Conservation (phyloP, 2,888 invertebrate genomes). For the Rhaphigaster nebulosa region DNA sequence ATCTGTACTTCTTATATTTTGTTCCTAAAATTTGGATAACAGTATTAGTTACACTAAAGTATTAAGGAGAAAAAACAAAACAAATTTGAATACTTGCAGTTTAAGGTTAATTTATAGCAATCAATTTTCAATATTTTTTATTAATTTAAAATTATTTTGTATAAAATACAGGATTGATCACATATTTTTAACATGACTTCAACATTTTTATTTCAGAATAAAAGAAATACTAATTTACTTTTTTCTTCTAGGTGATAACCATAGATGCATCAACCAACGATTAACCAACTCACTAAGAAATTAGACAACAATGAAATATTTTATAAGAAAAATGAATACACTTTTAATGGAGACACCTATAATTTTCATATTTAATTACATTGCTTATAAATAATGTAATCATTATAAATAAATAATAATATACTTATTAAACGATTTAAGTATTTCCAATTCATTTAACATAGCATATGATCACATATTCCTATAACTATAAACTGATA, state of each 20-base stretch:
- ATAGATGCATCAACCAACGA: neutral
- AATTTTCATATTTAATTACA: neutral
- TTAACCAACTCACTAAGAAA: neutral
- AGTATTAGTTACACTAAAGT: neutral
- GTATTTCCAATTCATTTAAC: neutral
- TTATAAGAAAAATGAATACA: neutral
- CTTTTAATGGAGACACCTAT: neutral
- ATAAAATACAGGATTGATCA: neutral
- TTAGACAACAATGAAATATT: neutral
- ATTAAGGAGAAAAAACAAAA: neutral
- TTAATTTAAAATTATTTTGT: neutral
- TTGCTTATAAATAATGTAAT: neutral
- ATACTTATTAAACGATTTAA: neutral
- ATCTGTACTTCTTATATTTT: conserved; percentile 50
- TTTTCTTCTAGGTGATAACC: neutral
- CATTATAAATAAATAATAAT: neutral
- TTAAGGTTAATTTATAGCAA: neutral
- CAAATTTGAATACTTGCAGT: neutral
- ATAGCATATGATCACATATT: neutral
- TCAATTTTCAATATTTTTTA: neutral
- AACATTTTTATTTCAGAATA: neutral
- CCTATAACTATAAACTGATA: neutral
- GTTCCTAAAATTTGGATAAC: neutral
- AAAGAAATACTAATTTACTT: too few relatives aligned
- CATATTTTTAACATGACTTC: neutral